phyloP scores from a whole-genome alignment of 2,888 invertebrate genomes.

The Xylota segnis region DNA sequence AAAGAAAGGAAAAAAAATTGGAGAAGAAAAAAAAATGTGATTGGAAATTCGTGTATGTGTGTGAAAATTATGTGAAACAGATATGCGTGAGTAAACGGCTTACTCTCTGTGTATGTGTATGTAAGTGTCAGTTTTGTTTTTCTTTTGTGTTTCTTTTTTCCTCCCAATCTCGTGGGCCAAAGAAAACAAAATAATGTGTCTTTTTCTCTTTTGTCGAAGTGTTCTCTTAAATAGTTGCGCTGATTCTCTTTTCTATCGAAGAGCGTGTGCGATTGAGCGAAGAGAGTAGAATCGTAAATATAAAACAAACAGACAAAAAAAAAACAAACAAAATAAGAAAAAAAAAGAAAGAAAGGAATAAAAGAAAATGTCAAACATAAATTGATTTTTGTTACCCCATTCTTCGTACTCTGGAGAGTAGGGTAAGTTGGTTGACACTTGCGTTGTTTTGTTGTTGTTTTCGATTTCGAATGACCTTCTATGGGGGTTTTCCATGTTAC shows the following conservation, averaged over 20 bases:
- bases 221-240: slow-evolving; percentile 42
- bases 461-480: slow-evolving; percentile 77
- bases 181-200: slow-evolving; percentile 39
- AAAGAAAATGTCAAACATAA: slow-evolving; percentile 76
- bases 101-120: slow-evolving; percentile 46
- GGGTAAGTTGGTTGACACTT: slow-evolving; percentile 75
- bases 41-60: slow-evolving; percentile 43
- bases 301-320: slow-evolving; percentile 52
- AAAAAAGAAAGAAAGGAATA: slow-evolving; percentile 42
- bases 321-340: slow-evolving; percentile 61
- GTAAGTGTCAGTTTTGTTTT: slow-evolving; percentile 73
- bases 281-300: slow-evolving; percentile 18
- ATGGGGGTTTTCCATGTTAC: slow-evolving; percentile 71
- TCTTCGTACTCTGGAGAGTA: slow-evolving; percentile 64
- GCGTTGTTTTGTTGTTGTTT: slow-evolving; percentile 74
- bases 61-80: slow-evolving; percentile 40
- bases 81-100: slow-evolving; percentile 62
- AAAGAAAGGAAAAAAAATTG: neutral
- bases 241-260: slow-evolving; percentile 6
- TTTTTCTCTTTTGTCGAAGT: neutral
- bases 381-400: slow-evolving; percentile 76
- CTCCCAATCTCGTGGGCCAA: slow-evolving; percentile 23
- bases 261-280: neutral
- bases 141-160: slow-evolving; percentile 53
- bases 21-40: slow-evolving; percentile 59